Percentiles rank a stretch among this genome's conserved stretches.
phyloP scores from a whole-genome alignment of 2,888 invertebrate species.

The Dorcus hopei region DNA sequence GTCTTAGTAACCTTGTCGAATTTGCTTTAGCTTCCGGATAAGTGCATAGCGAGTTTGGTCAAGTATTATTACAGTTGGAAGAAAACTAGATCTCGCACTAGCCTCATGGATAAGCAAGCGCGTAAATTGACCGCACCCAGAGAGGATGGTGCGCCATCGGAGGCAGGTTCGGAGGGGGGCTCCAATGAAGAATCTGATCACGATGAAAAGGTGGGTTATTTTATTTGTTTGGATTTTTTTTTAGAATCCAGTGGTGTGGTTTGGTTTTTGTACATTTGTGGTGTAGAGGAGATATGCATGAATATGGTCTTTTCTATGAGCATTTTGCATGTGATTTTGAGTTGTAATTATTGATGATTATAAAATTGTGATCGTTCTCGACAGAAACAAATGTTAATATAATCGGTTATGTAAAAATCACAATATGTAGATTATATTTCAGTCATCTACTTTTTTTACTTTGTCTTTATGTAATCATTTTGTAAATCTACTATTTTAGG shows the following conservation, averaged over 20 bases:
- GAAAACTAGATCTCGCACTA: constrained; percentile 87
- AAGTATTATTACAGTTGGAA: constrained; percentile 99
- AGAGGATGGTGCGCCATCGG: constrained; percentile 69
- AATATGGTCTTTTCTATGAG: constrained; percentile 7
- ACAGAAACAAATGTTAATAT: no score
- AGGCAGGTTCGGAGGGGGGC: constrained; percentile 80
- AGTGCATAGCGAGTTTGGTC: constrained; percentile 91
- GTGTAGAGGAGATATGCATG: constrained; percentile 6
- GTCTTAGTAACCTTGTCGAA: background rate
- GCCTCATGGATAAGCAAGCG: constrained; percentile 87
- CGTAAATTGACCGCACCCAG: constrained; percentile 65
- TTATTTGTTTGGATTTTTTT: background rate
- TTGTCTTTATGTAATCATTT: no score
- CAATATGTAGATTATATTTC: no score
- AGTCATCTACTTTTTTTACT: no score
- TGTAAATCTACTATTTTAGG: no score
- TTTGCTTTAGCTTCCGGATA: constrained; percentile 83
- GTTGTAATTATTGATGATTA: no score
- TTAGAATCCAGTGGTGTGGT: constrained; percentile 2
- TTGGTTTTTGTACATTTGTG: constrained; percentile 7
- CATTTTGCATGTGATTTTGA: background rate
- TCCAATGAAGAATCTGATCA: constrained; percentile 84
- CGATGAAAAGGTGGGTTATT: constrained; percentile 79
- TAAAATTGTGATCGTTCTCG: no score
- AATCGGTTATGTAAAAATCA: no score